Evolutionary conservation across 2,113 vertebrate species (phyloP).

Genomic region (Cervus canadensis): DNA sequence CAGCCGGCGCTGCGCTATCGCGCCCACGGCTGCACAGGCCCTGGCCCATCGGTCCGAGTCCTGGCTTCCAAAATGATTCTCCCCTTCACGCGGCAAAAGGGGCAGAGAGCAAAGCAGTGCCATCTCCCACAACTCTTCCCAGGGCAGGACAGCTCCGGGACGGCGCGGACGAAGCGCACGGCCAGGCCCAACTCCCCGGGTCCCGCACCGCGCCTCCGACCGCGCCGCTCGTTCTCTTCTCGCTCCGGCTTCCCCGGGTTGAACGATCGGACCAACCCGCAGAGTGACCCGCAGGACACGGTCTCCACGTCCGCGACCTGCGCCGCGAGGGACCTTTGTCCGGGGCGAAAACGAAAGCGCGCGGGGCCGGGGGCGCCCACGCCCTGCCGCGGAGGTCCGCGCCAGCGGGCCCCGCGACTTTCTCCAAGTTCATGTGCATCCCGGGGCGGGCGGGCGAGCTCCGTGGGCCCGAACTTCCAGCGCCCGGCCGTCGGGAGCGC

Average conservation of each 20-base stretch:
- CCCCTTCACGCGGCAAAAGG: background rate
- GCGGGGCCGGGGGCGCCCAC: slow-evolving; percentile 37
- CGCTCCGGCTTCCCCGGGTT: background rate
- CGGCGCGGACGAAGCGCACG: background rate
- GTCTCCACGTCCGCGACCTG: background rate
- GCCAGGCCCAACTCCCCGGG: background rate
- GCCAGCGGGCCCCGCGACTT: slow-evolving; percentile 48
- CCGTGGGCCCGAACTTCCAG: slow-evolving; percentile 26
- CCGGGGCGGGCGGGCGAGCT: background rate
- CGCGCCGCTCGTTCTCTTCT: background rate
- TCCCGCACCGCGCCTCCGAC: background rate
- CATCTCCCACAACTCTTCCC: background rate
- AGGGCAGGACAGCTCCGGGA: background rate
- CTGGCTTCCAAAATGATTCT: background rate
- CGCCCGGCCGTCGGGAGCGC: slow-evolving; percentile 14
- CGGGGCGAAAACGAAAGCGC: slow-evolving; percentile 56
- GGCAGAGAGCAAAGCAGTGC: background rate
- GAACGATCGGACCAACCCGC: background rate
- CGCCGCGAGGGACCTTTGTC: slow-evolving; percentile 63
- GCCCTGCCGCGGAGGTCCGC: slow-evolving; percentile 34
- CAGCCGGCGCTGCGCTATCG: background rate
- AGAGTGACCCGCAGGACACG: background rate
- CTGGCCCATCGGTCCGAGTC: background rate
- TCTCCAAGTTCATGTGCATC: slow-evolving; percentile 68
- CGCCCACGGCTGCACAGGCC: background rate